Percentiles rank a stretch among this genome's conserved stretches.
These are phyloP conservation scores for Polyommatus icarus DNA, from an alignment of 2,888 invertebrate species.

Conservation along the genomic window DNA sequence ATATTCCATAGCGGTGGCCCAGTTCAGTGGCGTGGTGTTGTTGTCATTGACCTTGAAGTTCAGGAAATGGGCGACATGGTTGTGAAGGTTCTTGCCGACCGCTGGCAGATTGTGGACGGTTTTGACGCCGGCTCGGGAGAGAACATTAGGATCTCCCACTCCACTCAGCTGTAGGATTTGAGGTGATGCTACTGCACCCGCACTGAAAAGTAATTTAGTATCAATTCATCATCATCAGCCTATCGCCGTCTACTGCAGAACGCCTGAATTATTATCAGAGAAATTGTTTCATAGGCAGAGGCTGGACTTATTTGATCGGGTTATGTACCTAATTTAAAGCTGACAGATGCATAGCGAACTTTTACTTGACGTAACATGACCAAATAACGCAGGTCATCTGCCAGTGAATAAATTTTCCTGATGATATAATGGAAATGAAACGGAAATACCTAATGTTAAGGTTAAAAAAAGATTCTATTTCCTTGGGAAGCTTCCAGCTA, in stretches of 20 bases:
- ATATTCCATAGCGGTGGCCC: constrained; percentile 96
- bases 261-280: too few species aligned
- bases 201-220: constrained; percentile 56
- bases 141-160: constrained; percentile 88
- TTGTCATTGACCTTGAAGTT: constrained; percentile 91
- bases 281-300: neutral
- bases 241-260: too few species aligned
- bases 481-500: neutral
- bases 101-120: constrained; percentile 87
- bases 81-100: constrained; percentile 92
- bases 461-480: neutral
- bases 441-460: neutral
- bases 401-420: neutral
- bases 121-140: constrained; percentile 83
- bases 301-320: too few species aligned
- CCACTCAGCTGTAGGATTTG: constrained; percentile 96
- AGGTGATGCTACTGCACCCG: constrained; percentile 95
- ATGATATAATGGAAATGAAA: neutral
- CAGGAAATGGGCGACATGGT: constrained; percentile 90
- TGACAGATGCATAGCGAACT: too few species aligned
- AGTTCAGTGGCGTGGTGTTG: constrained; percentile 91
- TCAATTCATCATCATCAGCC: neutral
- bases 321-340: too few species aligned
- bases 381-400: too few species aligned
- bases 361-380: too few species aligned